These are phyloP conservation scores for Prunella himalayana DNA, from an alignment of 2,113 vertebrate genomes.

Conservation along the genomic window DNA sequence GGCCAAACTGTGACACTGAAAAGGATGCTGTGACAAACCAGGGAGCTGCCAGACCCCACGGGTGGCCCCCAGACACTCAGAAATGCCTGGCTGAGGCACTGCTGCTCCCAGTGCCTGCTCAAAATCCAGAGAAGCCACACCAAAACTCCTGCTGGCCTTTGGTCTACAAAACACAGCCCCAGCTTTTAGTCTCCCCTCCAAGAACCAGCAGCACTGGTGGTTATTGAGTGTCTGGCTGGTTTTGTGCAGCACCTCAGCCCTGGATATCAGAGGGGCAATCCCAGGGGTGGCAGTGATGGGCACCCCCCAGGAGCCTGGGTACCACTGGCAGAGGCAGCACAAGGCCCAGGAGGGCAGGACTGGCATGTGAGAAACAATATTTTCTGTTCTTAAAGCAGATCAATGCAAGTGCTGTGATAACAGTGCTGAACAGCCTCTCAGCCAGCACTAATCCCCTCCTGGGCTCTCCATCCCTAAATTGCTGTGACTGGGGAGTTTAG, in stretches of 20 bases:
- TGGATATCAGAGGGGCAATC: not conserved
- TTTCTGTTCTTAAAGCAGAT: not conserved
- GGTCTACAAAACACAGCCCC: fast-evolving
- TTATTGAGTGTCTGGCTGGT: not conserved
- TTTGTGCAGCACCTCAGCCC: not conserved
- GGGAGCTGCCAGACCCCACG: not conserved
- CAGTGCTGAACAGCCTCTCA: not conserved
- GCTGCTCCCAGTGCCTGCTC: not conserved
- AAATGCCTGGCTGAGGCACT: not conserved
- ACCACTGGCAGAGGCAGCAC: not conserved
- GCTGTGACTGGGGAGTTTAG: not conserved
- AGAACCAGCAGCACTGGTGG: fast-evolving
- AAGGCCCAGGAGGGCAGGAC: not conserved
- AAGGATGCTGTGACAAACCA: not conserved
- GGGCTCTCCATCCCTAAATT: not conserved
- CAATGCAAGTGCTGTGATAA: not conserved
- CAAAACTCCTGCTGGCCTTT: fast-evolving
- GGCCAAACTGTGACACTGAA: not conserved
- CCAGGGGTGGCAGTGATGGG: fast-evolving
- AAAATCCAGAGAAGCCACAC: not conserved
- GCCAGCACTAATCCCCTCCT: not conserved
- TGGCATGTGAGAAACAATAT: not conserved
- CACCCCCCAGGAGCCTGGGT: not conserved
- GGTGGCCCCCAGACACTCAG: not conserved
- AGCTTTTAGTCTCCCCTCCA: not conserved